These are phyloP conservation scores for Dicyrtomina minuta DNA, from an alignment of 2,888 invertebrate genomes.

Conservation along the genomic window DNA sequence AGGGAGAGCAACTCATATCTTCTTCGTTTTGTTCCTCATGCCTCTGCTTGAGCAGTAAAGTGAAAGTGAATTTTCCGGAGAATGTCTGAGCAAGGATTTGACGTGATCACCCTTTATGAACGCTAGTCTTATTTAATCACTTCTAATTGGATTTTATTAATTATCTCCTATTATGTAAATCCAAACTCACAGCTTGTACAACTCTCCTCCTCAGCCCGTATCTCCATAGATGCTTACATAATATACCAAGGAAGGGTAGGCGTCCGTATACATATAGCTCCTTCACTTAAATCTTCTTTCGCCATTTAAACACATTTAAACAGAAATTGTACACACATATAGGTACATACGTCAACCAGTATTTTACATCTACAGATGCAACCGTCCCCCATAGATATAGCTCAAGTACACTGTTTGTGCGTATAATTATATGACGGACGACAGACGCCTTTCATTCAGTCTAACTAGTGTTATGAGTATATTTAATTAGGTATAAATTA, in stretches of 20 bases:
- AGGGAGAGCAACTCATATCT: too few relatives aligned
- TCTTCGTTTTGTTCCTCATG: too few relatives aligned
- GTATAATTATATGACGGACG: too few relatives aligned
- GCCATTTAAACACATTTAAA: background rate
- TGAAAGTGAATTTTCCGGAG: background rate
- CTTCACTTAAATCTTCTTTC: background rate
- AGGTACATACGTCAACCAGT: too few relatives aligned
- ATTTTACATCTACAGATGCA: too few relatives aligned
- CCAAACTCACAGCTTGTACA: background rate
- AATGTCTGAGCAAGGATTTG: constrained; percentile 11
- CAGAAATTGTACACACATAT: too few relatives aligned
- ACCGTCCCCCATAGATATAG: too few relatives aligned
- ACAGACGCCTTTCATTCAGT: too few relatives aligned
- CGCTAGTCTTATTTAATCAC: constrained; percentile 26
- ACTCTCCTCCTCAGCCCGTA: background rate
- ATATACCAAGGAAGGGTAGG: background rate
- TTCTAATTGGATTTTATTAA: constrained; percentile 30
- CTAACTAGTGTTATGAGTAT: too few relatives aligned
- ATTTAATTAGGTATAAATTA: too few relatives aligned
- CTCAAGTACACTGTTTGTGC: too few relatives aligned
- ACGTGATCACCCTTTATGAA: constrained; percentile 19
- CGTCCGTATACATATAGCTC: background rate
- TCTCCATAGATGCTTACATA: background rate
- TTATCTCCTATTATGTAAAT: constrained; percentile 27
- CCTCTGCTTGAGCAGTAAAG: too few relatives aligned